Evolutionary conservation across 2,797 vertebrate genomes (phyloP), one percentile per base, ranked within the genome.

Genomic region (Poecilia picta): DNA sequence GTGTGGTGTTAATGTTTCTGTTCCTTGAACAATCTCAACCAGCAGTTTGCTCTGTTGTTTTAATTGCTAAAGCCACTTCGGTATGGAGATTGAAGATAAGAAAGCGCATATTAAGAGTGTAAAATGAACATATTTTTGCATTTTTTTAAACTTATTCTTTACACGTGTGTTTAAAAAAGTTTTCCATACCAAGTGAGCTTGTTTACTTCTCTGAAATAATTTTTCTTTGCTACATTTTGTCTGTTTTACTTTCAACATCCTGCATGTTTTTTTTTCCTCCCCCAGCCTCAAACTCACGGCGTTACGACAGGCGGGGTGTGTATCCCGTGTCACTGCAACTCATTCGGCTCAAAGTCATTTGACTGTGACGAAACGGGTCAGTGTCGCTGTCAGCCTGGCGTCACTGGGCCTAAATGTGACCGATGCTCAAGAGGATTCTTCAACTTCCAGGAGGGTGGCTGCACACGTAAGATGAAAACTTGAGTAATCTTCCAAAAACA

Each of bases 271-370:
- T 4, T 57, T 10, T 5, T 23, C 25, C 25, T 12, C 47, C 91
- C 81, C 11, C 92, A 99, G 98, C 83, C 95, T 81, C 88, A 93
- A 92, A 98, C 96, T n/a, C 97, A 97, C 4, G 97, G 96, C 77
- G 81, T 98, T 1, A 89, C 94, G 45, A 95, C 93, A 0, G 91
- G 93, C 23, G 96, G 96, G 28, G 95, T 94, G n/a, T 99, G 98
- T 43, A 73, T 96, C 74, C 97, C 98, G 0, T 99, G 98, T 86
- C 97, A 98, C 91, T 99, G 98, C 83, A 99, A 98, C 93, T 99
- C 98, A 0, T 99, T 98, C 77, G 98, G 98, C 3, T 99, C 98
- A 74, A 99, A 99, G 89, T 99, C 98, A 0, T 99, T 99, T 0
- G 98, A 99, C 89, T 99, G 98, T 4, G 94, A 97, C 79, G 97